Evolutionary conservation across 2,113 vertebrate genomes (phyloP).

Genomic region (Ramphastos sulfuratus): DNA sequence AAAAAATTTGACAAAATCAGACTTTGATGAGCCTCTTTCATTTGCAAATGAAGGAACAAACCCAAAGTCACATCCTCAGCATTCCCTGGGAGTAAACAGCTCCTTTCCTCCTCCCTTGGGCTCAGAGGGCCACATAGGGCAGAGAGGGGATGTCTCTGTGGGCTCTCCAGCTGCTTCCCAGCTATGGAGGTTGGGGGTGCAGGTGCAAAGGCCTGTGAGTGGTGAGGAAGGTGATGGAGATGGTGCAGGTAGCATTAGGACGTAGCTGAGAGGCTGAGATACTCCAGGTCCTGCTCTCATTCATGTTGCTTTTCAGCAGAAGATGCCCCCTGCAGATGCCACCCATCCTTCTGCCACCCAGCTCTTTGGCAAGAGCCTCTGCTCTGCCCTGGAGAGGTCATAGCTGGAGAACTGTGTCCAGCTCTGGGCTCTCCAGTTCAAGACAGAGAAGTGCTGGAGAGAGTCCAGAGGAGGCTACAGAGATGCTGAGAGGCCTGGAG

Average conservation of each 20-base stretch:
- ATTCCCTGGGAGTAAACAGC: background rate
- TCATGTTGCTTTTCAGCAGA: background rate
- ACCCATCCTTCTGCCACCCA: no score
- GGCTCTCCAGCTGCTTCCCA: background rate
- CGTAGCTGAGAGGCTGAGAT: background rate
- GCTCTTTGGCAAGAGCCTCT: background rate
- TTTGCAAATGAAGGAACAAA: background rate
- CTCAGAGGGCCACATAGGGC: background rate
- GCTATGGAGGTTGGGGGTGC: background rate
- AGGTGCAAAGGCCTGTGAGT: rapidly evolving
- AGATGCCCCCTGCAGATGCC: background rate
- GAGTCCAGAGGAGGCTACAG: no score
- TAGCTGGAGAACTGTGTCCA: no score
- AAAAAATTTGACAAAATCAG: background rate
- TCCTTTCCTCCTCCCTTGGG: background rate
- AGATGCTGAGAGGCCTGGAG: no score
- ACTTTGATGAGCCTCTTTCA: slow-evolving; percentile 17
- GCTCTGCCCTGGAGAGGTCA: no score
- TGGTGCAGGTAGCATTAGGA: background rate
- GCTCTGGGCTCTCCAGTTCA: no score
- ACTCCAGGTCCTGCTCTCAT: rapidly evolving
- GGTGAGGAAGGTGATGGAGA: background rate
- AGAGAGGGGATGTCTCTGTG: background rate
- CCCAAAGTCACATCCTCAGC: background rate
- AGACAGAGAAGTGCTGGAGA: no score